A percentile compares a stretch with the other conserved stretches of the same genome.
phyloP scores from a whole-genome alignment of 30 jellyfish, hydroid and myxozoan species.

The Nemopilema nomurai region DNA sequence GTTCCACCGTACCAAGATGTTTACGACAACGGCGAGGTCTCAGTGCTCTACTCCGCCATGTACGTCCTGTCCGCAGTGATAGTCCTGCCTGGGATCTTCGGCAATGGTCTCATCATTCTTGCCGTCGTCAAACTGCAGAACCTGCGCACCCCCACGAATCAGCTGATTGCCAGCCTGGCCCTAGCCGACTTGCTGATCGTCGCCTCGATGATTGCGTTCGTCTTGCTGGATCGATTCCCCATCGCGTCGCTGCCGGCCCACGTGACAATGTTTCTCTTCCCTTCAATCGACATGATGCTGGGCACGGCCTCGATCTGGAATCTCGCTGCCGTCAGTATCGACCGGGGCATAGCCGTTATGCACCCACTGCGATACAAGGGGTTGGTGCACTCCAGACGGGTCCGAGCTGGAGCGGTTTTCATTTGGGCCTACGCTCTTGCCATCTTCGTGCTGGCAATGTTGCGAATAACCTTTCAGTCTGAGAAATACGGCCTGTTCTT shows the following conservation, averaged over 20 bases:
- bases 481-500: constrained; percentile 31
- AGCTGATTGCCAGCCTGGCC: constrained; percentile 78
- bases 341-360: constrained; percentile 87
- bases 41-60: constrained; percentile 25
- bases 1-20: background rate
- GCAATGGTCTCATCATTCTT: constrained; percentile 61
- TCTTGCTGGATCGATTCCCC: constrained; percentile 53
- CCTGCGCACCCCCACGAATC: constrained; percentile 80
- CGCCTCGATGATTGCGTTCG: constrained; percentile 62
- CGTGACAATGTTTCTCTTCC: constrained; percentile 62
- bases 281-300: constrained; percentile 74
- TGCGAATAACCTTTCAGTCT: constrained; percentile 43
- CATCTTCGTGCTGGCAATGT: constrained; percentile 52
- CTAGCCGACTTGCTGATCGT: constrained; percentile 78
- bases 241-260: constrained; percentile 21
- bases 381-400: constrained; percentile 37
- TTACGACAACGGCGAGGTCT: constrained; percentile 1
- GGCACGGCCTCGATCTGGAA: constrained; percentile 85
- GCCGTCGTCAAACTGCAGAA: constrained; percentile 44
- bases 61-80: constrained; percentile 51
- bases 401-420: constrained; percentile 12
- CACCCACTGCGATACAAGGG: constrained; percentile 72
- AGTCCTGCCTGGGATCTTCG: constrained; percentile 74
- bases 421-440: constrained; percentile 63
- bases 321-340: constrained; percentile 86